Evolutionary conservation across 2,113 vertebrate species (phyloP).

Genomic region (Myotis brandtii): DNA sequence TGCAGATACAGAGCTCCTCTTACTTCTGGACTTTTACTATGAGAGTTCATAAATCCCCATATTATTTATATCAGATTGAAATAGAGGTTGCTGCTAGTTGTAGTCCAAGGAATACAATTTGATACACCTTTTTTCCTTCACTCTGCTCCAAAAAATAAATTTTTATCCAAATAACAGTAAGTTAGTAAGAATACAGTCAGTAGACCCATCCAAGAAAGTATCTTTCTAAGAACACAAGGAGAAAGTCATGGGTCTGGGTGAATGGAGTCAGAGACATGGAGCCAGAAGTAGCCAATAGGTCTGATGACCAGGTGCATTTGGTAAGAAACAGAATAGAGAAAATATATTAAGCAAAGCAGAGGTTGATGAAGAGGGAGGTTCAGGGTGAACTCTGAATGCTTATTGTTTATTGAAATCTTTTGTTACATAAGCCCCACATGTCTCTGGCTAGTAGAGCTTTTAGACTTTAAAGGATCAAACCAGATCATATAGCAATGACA

Average conservation of each 20-base stretch:
- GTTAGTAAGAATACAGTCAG: background rate
- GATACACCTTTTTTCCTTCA: background rate
- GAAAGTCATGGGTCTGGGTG: background rate
- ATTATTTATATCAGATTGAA: conserved; percentile 2
- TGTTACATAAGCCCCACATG: background rate
- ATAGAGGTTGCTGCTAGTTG: background rate
- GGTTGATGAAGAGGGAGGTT: background rate
- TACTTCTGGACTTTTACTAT: background rate
- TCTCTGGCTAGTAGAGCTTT: background rate
- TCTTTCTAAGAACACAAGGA: background rate
- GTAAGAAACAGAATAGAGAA: background rate
- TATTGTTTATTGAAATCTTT: background rate
- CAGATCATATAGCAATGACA: background rate
- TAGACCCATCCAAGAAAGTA: background rate
- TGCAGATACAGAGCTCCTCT: background rate
- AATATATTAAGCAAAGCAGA: background rate
- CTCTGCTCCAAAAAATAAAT: background rate
- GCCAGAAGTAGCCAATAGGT: background rate
- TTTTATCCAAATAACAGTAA: background rate
- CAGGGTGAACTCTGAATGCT: background rate
- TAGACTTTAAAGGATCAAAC: background rate
- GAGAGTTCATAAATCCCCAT: background rate
- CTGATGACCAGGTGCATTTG: background rate
- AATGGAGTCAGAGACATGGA: background rate
- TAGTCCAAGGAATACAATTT: background rate